A percentile compares a stretch with the other conserved stretches of the same genome.
Evolutionary conservation across 2,888 invertebrate species (phyloP).

Genomic region (Galerucella pusilla): DNA sequence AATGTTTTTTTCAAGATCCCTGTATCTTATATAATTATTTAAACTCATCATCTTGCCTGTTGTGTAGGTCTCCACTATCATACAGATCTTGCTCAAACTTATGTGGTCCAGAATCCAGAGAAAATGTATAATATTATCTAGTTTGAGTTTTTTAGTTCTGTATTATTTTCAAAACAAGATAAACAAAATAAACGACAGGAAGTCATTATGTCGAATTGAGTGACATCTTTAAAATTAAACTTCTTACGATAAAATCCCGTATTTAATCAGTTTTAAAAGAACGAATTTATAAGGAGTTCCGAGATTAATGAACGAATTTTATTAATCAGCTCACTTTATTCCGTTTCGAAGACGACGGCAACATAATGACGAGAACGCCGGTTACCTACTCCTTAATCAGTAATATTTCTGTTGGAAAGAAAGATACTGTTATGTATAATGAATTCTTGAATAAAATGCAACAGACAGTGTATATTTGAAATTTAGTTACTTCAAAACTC

Average conservation of each 20-base stretch:
- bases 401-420: background rate
- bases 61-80: too few species aligned
- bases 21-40: too few species aligned
- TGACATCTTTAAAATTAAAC: conserved; percentile 49
- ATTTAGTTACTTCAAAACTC: too few species aligned
- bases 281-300: background rate
- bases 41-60: too few species aligned
- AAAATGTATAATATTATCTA: too few species aligned
- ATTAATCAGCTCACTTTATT: conserved; percentile 17
- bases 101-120: too few species aligned
- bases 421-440: background rate
- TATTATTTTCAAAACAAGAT: background rate
- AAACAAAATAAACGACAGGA: background rate
- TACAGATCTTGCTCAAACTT: too few species aligned
- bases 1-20: too few species aligned
- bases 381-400: background rate
- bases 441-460: background rate
- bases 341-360: background rate
- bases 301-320: conserved; percentile 23
- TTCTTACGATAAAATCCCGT: conserved; percentile 26
- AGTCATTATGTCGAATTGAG: conserved; percentile 46
- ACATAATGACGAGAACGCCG: background rate
- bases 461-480: too few species aligned
- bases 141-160: background rate
- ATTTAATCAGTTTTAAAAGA: conserved; percentile 15